phyloP scores from a whole-genome alignment of 2,797 vertebrate genomes.

The Falco berigora region DNA sequence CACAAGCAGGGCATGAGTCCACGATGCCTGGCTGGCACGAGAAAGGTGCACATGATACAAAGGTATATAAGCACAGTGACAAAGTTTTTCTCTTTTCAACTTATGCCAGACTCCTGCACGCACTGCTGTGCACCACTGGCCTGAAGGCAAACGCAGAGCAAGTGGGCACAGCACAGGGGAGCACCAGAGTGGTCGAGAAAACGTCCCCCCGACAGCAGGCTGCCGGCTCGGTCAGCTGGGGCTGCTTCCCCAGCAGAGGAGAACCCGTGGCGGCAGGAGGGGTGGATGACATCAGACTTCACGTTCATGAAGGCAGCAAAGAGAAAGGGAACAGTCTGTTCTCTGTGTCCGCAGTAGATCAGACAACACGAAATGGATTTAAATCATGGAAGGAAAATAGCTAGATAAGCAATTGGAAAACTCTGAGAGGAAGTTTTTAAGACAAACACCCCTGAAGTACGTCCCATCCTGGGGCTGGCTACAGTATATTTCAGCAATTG shows the following conservation, averaged over 20 bases:
- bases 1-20: accelerated
- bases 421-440: background rate
- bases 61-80: background rate
- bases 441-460: background rate
- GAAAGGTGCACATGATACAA: background rate
- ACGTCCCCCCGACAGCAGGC: background rate
- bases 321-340: background rate
- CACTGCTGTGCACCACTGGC: background rate
- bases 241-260: background rate
- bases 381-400: background rate
- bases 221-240: background rate
- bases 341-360: background rate
- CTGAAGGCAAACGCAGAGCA: background rate
- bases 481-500: background rate
- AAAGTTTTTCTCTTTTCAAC: background rate
- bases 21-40: background rate
- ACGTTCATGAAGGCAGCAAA: background rate
- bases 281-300: background rate
- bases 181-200: background rate
- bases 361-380: background rate
- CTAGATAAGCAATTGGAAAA: background rate
- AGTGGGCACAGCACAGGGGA: background rate
- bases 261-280: background rate
- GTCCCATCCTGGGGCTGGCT: background rate
- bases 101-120: background rate